phyloP scores from a whole-genome alignment of 1,140 invertebrate species.

The Heliconius hewitsoni region DNA sequence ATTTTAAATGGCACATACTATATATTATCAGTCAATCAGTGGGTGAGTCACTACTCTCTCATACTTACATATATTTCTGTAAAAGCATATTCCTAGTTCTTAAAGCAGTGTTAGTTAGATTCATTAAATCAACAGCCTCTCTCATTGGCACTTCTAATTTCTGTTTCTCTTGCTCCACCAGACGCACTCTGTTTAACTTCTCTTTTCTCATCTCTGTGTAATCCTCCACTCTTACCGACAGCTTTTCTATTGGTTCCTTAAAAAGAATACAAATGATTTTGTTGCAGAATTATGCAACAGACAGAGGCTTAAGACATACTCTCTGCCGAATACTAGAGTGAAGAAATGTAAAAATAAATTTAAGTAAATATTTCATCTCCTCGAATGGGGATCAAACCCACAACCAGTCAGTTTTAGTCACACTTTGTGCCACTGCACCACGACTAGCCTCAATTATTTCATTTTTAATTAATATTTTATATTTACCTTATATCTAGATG shows the following conservation, averaged over 20 bases:
- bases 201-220: constrained; percentile 90
- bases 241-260: constrained; percentile 90
- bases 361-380: too few relatives aligned
- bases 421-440: too few relatives aligned
- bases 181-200: constrained; percentile 93
- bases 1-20: too few relatives aligned
- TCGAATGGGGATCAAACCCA: too few relatives aligned
- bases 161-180: constrained; percentile 95
- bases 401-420: too few relatives aligned
- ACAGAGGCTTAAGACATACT: too few relatives aligned
- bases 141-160: constrained; percentile 92
- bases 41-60: too few relatives aligned
- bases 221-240: constrained; percentile 89
- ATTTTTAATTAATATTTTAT: not conserved
- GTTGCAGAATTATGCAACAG: too few relatives aligned
- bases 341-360: too few relatives aligned
- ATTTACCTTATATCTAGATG: constrained; percentile 89
- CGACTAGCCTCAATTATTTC: not conserved
- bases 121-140: constrained; percentile 92
- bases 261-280: not conserved
- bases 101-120: constrained; percentile 88
- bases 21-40: too few relatives aligned
- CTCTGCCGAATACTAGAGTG: too few relatives aligned
- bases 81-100: constrained; percentile 86
- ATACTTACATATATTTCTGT: constrained; percentile 85